A percentile compares a stretch with the other conserved stretches of the same genome.
Evolutionary conservation across 2,888 invertebrate species (phyloP).

Genomic region (Sinohyriopsis cumingii): DNA sequence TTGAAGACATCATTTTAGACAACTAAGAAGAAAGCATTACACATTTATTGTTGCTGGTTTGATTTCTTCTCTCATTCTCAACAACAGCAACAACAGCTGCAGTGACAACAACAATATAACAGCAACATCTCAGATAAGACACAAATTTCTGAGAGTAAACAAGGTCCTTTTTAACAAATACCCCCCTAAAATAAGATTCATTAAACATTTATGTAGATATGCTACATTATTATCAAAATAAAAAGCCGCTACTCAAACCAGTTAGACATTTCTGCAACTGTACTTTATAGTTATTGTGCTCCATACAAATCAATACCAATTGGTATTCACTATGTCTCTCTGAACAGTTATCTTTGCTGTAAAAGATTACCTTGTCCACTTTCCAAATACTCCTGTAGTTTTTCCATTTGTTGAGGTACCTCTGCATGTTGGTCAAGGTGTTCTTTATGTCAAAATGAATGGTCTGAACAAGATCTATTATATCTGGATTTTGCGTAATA

Average conservation of each 20-base stretch:
- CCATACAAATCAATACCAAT: background rate
- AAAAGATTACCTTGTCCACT: conserved; percentile 66
- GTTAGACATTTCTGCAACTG: no score
- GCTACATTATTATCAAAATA: no score
- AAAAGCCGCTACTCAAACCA: no score
- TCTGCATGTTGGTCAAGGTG: conserved; percentile 79
- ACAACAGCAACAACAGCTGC: no score
- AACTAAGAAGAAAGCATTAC: background rate
- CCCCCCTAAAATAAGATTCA: no score
- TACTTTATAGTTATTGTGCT: background rate
- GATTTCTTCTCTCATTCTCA: background rate
- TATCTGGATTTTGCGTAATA: conserved; percentile 80
- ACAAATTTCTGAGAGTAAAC: no score
- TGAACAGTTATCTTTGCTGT: background rate
- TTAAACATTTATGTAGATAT: no score
- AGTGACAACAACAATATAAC: no score
- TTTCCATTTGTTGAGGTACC: conserved; percentile 76
- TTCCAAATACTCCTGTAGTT: conserved; percentile 71
- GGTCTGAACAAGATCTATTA: conserved; percentile 80
- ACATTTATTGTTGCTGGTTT: background rate
- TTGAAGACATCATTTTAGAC: background rate
- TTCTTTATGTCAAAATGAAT: conserved; percentile 81
- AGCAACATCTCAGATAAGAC: no score
- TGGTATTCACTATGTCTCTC: background rate
- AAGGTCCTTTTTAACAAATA: no score